Percentiles rank a stretch among this genome's conserved stretches.
phyloP scores from a whole-genome alignment of 2,888 invertebrate species.

The Hirudinaria manillensis region DNA sequence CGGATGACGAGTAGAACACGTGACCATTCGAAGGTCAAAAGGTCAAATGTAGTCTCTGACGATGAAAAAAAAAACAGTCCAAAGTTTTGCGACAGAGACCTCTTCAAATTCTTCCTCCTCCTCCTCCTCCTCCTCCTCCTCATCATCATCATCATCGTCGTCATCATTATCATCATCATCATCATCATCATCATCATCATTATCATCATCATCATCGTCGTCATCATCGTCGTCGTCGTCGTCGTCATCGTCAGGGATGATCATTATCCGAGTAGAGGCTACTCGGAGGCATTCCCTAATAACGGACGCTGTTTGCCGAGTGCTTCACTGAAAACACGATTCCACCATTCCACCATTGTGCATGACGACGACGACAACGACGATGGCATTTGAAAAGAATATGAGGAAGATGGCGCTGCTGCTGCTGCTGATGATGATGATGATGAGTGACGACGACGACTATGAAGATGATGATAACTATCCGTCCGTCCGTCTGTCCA shows the following conservation, averaged over 20 bases:
- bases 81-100: too few species aligned
- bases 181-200: slow-evolving; percentile 1
- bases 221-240: background rate
- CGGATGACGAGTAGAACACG: too few species aligned
- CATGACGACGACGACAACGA: slow-evolving; percentile 23
- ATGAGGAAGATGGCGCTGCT: background rate
- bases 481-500: background rate
- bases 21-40: too few species aligned
- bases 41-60: too few species aligned
- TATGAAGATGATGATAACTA: background rate
- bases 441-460: background rate
- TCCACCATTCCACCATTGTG: background rate
- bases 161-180: slow-evolving; percentile 9
- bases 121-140: background rate
- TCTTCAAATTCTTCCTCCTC: background rate
- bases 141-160: slow-evolving; percentile 1
- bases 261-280: too few species aligned
- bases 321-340: too few species aligned
- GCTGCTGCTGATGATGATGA: slow-evolving; percentile 11
- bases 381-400: background rate
- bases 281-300: too few species aligned
- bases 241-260: background rate
- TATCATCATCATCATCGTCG: background rate
- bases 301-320: too few species aligned
- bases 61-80: too few species aligned